Conservation (phyloP, 2,888 invertebrate species). For the Tuta absoluta region DNA sequence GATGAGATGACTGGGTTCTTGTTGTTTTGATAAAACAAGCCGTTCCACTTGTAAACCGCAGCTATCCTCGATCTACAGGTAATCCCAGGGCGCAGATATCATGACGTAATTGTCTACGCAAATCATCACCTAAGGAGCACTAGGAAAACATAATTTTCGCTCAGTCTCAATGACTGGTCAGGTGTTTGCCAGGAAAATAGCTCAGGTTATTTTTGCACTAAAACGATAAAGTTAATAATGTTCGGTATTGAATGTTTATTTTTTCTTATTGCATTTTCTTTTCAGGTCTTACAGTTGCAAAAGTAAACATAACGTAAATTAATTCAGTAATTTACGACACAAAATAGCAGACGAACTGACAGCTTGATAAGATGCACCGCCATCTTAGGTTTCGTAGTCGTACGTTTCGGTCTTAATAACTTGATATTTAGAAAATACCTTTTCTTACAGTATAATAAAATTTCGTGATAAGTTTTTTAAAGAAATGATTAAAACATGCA, state of each 20-base stretch:
- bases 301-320: slow-evolving; percentile 11
- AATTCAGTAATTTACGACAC: slow-evolving; percentile 15
- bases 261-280: slow-evolving; percentile 35
- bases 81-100: slow-evolving; percentile 27
- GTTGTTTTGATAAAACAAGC: neutral
- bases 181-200: slow-evolving; percentile 39
- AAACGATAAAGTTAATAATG: slow-evolving; percentile 31
- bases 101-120: slow-evolving; percentile 55
- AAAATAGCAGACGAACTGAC: neutral
- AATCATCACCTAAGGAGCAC: slow-evolving; percentile 40
- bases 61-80: slow-evolving; percentile 12
- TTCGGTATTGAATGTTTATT: slow-evolving; percentile 33
- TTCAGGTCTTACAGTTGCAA: neutral
- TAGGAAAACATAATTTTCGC: slow-evolving; percentile 45
- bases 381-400: slow-evolving; percentile 43
- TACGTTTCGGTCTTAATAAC: slow-evolving; percentile 1
- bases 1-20: slow-evolving; percentile 8
- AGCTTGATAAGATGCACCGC: slow-evolving; percentile 28
- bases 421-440: neutral
- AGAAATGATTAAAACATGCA: no score
- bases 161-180: slow-evolving; percentile 49
- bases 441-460: no score
- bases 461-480: no score
- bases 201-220: slow-evolving; percentile 37
- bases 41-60: neutral